Evolutionary conservation across 2,113 vertebrate genomes (phyloP), one percentile per base, ranked within the genome.

Genomic region (Sclerurus mexicanus): DNA sequence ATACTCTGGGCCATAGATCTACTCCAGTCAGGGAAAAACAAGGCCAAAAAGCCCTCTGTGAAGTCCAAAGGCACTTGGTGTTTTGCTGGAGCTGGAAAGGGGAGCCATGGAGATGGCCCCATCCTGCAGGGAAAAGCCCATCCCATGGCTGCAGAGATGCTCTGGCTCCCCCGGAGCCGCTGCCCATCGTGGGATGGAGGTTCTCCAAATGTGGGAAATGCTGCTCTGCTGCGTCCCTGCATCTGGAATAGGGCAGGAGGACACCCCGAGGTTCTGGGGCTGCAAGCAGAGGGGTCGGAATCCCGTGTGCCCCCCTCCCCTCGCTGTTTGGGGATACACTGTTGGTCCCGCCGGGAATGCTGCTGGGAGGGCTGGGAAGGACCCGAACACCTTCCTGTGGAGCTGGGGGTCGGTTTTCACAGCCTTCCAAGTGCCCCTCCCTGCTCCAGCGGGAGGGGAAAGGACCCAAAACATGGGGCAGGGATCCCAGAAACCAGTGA

Each of bases 11-110:
- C 39, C 62, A 2, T 6, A 46, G 37, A 22, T 42, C 50, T 47
- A 27, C 56, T 62, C 24, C 25, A n/a, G 3, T 7, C 3, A 4
- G 22, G 6, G 12, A 47, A 37, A 68, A n/a, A 8, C 15, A 85
- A 4, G 28, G 4, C 42, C 0, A 24, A 12, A 25, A 52, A 2
- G 2, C 14, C 1, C 11, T 24, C 67, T 8, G 27, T 4, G 0
- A 35, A 58, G 7, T 17, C 40, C 64, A 3, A 7, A 42, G 73
- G 17, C 9, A 0, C 3, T 37, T 24, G 12, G 19, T 7, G 31
- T 44, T 74, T 23, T 20, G 37, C 25, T 3, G 4, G 31, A n/a
- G 35, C 15, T 73, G 77, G 81, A 31, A 77, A 33, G 27, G 56
- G 72, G 44, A 84, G 66, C 4, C 19, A 19, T 0, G 1, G 67